These are phyloP conservation scores for Caloenas nicobarica DNA, from an alignment of 2,113 vertebrate genomes.

Conservation along the genomic window DNA sequence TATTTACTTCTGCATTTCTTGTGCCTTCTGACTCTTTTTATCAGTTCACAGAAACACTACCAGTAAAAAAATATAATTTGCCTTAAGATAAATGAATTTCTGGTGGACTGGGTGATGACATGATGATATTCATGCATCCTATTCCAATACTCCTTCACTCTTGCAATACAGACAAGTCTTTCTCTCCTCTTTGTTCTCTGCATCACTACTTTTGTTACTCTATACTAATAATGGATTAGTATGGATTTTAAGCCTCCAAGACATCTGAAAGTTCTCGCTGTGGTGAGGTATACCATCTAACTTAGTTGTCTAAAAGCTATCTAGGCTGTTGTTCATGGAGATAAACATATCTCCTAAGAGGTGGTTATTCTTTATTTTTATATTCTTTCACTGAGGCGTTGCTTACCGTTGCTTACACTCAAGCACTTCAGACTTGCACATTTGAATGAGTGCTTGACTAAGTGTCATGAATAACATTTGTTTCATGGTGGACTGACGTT, in stretches of 20 bases:
- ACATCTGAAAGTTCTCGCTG: background rate
- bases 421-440: background rate
- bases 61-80: background rate
- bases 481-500: background rate
- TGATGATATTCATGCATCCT: fast-evolving
- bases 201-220: background rate
- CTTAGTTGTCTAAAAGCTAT: background rate
- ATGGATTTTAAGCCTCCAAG: background rate
- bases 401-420: background rate
- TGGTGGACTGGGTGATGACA: background rate
- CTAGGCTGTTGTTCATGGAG: background rate
- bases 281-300: background rate
- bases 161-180: background rate
- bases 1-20: background rate
- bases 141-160: background rate
- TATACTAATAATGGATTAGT: background rate
- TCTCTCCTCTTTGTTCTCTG: background rate
- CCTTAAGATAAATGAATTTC: background rate
- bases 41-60: background rate
- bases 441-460: background rate
- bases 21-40: background rate
- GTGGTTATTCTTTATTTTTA: background rate
- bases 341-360: background rate
- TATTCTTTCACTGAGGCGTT: background rate
- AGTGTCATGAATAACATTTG: background rate